Base-by-base conservation (phyloP, 2,888 invertebrate species). In the Didymodactylos carnosus region DNA sequence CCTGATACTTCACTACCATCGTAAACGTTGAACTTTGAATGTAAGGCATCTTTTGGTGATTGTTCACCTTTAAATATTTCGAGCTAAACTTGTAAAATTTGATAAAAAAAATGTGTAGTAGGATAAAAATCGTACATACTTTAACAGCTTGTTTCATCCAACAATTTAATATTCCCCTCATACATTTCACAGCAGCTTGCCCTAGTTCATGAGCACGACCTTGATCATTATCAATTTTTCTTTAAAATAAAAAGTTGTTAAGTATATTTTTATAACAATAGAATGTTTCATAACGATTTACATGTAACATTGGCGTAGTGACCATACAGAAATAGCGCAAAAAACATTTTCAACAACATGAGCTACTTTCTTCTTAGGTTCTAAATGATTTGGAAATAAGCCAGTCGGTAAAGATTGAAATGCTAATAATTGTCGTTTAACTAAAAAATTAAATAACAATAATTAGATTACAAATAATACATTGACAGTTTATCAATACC, bases 141-240 rank as follows among this genome's bases (percentile, higher is more conserved):
- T 74, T 74, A 35, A 29, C 39, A 11, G 94, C 89, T 81, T 98
- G 97, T 81, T 90, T 89, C 80, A 97, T 90, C 98, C 98, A 99
- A 80, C 94, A 94, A 82, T 91, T 90, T 39, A 98, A 86, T 78
- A 99, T 92, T 19, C 98, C 98, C 72, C 98, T 87, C 97, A 98
- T 98, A 80, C 95, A 95, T 85, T 98, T 98, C 0, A 98, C 94
- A 16, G 94, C 90, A 49, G 93, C 91, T 83, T 98, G 97, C 0
- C 94, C 93, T 35, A 98, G 86, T 83, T 97, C 97, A 80, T 97
- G 92, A 0, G 94, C 93, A 83, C 94, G 91, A 4, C 98, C 98
- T 78, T 94, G 87, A 83, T 98, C 97, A 85, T 97, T 95, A 83
- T 98, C 97, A 79, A 98, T 93, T 76, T 94, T 88, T 81, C 95